Evolutionary conservation across 2,113 vertebrate species (phyloP).

Genomic region (Orientallactaga bullata): DNA sequence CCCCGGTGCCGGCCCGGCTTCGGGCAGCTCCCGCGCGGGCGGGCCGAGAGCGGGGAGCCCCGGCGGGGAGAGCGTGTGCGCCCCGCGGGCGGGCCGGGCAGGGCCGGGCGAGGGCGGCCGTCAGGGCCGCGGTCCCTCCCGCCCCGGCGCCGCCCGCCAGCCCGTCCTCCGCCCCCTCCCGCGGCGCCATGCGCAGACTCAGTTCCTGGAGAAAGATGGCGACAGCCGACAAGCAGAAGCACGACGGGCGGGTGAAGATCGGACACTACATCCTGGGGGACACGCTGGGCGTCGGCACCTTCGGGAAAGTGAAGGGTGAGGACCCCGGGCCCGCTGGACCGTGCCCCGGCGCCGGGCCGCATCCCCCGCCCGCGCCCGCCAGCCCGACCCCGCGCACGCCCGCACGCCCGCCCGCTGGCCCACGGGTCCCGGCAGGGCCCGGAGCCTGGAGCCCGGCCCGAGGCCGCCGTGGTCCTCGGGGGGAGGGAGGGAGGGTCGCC

Average conservation of each 20-base stretch:
- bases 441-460: not conserved
- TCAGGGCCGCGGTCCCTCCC: not conserved
- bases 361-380: not conserved
- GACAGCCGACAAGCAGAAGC: conserved; percentile 96
- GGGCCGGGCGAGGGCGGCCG: not conserved
- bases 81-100: not conserved
- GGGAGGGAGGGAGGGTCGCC: conserved; percentile 13
- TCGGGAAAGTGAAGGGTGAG: conserved; percentile 98
- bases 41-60: not conserved
- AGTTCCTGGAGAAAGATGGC: conserved; percentile 95
- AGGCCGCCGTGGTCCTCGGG: not conserved
- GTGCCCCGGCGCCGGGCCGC: not conserved
- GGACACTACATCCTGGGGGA: conserved; percentile 97
- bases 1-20: too few relatives aligned
- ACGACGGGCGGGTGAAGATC: conserved; percentile 98
- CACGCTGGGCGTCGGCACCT: conserved; percentile 97
- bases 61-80: not conserved
- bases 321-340: not conserved
- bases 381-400: not conserved
- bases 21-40: conserved; percentile 9
- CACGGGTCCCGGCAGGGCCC: not conserved
- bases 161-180: conserved; percentile 32
- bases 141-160: not conserved
- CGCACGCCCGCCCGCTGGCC: too few relatives aligned
- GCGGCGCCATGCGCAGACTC: conserved; percentile 87